Conservation (phyloP, 2,113 vertebrate genomes). For the Euleptes europaea region DNA sequence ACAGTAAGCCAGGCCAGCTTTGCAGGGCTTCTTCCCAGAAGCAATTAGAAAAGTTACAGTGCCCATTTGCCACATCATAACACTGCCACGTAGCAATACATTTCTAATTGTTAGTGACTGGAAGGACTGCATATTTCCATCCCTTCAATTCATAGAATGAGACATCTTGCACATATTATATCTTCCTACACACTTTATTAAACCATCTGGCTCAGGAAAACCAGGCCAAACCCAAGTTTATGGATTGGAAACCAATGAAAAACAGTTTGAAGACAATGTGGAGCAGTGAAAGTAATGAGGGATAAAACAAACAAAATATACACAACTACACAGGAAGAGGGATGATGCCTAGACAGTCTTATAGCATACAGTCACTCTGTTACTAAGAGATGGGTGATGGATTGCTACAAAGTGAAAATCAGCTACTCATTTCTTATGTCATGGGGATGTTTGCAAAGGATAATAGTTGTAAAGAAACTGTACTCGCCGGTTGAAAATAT, state of each 20-base stretch:
- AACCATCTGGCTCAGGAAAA: constrained; percentile 12
- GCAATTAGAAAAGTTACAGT: not conserved
- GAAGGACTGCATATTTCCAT: accelerated
- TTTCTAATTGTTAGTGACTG: not conserved
- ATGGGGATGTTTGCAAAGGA: not conserved
- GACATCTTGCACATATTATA: not conserved
- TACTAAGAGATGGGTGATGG: not conserved
- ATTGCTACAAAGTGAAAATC: too few species aligned
- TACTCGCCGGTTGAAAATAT: not conserved
- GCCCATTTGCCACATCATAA: not conserved
- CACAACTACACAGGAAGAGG: not conserved
- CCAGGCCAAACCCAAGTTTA: not conserved
- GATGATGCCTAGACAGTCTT: not conserved
- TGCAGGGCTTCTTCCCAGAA: too few species aligned
- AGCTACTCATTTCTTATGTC: not conserved
- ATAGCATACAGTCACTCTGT: not conserved
- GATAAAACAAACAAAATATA: not conserved
- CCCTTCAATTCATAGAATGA: not conserved
- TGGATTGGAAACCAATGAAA: not conserved
- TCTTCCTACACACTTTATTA: constrained; percentile 9
- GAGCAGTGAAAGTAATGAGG: not conserved
- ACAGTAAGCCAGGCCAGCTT: not conserved
- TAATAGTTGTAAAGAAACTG: not conserved
- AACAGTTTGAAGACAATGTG: not conserved
- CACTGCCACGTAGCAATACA: not conserved